Evolutionary conservation across 2,888 invertebrate genomes (phyloP).

Genomic region (Xylophagus ater): DNA sequence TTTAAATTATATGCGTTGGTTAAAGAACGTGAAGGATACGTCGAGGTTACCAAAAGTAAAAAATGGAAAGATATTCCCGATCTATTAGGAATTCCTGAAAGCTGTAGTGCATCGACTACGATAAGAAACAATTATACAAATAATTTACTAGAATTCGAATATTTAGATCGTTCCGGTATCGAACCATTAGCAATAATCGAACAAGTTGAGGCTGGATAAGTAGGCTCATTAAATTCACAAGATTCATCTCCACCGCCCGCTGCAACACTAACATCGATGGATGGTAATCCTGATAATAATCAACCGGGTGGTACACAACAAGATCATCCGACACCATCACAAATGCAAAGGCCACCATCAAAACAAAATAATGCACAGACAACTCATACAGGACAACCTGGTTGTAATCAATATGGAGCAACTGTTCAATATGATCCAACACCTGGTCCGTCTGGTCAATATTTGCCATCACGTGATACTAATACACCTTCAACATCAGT

Average conservation of each 20-base stretch:
- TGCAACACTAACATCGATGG: slow-evolving; percentile 63
- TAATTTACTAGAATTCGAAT: slow-evolving; percentile 90
- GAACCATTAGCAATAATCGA: slow-evolving; percentile 94
- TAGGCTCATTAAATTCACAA: slow-evolving; percentile 81
- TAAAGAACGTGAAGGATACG: slow-evolving; percentile 95
- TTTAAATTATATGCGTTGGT: slow-evolving; percentile 94
- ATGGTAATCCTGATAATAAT: slow-evolving; percentile 57
- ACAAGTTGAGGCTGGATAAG: slow-evolving; percentile 71
- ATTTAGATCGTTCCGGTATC: slow-evolving; percentile 90
- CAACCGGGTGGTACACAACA: slow-evolving; percentile 45
- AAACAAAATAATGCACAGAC: slow-evolving; percentile 52
- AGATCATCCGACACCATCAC: slow-evolving; percentile 52
- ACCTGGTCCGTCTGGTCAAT: slow-evolving; percentile 45
- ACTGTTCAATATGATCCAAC: slow-evolving; percentile 49
- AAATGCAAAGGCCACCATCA: slow-evolving; percentile 60
- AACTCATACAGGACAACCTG: slow-evolving; percentile 55
- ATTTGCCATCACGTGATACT: slow-evolving; percentile 45
- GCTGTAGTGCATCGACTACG: slow-evolving; percentile 96
- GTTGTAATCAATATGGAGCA: slow-evolving; percentile 56
- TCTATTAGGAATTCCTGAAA: slow-evolving; percentile 88
- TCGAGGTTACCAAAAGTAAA: slow-evolving; percentile 98
- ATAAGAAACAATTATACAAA: slow-evolving; percentile 96
- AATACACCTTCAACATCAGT: slow-evolving; percentile 35
- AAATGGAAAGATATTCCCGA: slow-evolving; percentile 99
- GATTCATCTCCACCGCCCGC: slow-evolving; percentile 76